phyloP scores from a whole-genome alignment of 2,113 vertebrate genomes.

The Festucalex cinctus region DNA sequence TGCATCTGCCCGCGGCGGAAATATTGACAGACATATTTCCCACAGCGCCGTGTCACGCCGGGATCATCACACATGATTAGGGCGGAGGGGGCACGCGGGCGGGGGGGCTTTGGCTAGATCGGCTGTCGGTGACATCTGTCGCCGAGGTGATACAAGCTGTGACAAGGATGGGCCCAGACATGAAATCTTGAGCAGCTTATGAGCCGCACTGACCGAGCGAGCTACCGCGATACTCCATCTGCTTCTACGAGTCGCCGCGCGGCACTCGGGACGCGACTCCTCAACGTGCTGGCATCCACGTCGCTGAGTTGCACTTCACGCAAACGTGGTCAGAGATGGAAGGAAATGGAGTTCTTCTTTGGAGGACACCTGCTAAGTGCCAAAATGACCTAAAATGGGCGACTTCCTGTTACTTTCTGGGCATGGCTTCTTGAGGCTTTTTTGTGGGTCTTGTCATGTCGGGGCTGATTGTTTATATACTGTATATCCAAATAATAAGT shows the following conservation, averaged over 20 bases:
- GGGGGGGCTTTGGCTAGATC: slow-evolving; percentile 83
- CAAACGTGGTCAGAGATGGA: neutral
- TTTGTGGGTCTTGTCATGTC: too few species aligned
- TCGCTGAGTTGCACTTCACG: neutral
- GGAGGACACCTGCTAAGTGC: neutral
- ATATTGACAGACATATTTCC: slow-evolving; percentile 61
- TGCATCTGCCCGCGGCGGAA: slow-evolving; percentile 45
- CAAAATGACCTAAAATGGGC: neutral
- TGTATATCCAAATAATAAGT: too few species aligned
- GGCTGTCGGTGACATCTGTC: slow-evolving; percentile 94
- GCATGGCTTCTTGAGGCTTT: too few species aligned
- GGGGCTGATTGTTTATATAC: too few species aligned
- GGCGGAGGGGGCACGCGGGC: slow-evolving; percentile 28
- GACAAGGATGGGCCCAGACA: slow-evolving; percentile 81
- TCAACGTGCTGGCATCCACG: neutral
- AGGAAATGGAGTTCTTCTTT: neutral
- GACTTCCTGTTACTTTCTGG: too few species aligned
- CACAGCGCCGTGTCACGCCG: slow-evolving; percentile 67
- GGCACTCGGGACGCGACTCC: neutral
- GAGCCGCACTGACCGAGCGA: slow-evolving; percentile 51
- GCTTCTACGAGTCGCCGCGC: slow-evolving; percentile 2
- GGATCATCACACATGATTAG: slow-evolving; percentile 79
- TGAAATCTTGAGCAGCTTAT: slow-evolving; percentile 73
- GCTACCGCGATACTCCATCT: slow-evolving; percentile 12
- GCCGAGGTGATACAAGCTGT: slow-evolving; percentile 83